Evolutionary conservation across 2,113 vertebrate genomes (phyloP), one percentile per base, ranked within the genome.

Genomic region (Ciconia maguari): DNA sequence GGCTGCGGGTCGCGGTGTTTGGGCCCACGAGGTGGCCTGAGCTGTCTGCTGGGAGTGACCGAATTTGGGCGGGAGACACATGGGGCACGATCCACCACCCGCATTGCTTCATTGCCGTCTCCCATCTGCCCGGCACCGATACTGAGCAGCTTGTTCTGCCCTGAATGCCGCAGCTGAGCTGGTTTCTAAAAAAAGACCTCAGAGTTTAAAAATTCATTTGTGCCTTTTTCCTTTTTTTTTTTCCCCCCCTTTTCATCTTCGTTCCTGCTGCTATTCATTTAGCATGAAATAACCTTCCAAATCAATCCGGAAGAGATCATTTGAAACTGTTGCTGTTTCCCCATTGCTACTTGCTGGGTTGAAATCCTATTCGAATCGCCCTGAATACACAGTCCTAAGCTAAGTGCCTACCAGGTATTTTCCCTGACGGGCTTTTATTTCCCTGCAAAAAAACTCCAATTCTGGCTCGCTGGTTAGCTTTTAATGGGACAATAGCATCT

Each of bases 191-290:
- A 77, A 87, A 72, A 89, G n/a, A 6, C 30, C 74, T 88, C 41
- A 42, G 34, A 85, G 75, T 77, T 52, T 55, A 94, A 91, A 96
- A 90, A 93, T 36, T 49, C 62, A 74, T 74, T 83, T 92, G 83
- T 75, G 22, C 51, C 75, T 1, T 16, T 79, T 92, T 82, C 61
- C 51, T 75, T 62, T 51, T 13, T 22, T 11, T 15, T 26, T 29
- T 4, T 15, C 8, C 8, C 6, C 30, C 29, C 20, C 32, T 22
- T 48, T 48, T 21, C 38, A 83, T 93, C 75, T 82, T 89, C 94
- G 92, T 95, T 93, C 95, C 94, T 94, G 94, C 83, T 89, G 87
- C 93, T 95, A 85, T 89, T 97, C 87, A 96, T 44, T 87, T 92
- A 80, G 91, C 94, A 92, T 94, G 93, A 96, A 97, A 97, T 71